Evolutionary conservation across 30 jellyfish, hydroid and myxozoan genomes (phyloP).

Genomic region (Hydractinia echinata): DNA sequence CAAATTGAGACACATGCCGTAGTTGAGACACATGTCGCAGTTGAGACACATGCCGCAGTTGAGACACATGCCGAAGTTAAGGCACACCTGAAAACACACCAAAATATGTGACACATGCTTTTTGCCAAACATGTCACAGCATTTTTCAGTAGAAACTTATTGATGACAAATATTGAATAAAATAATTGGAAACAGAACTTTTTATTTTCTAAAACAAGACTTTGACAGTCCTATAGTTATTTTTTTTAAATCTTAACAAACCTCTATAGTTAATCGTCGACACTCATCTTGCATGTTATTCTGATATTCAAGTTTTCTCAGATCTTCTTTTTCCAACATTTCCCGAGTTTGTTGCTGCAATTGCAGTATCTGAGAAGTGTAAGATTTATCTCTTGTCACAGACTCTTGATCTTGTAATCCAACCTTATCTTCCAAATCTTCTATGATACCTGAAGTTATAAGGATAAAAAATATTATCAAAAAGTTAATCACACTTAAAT

Average conservation of each 20-base stretch:
- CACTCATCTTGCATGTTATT: too few relatives aligned
- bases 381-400: conserved; percentile 44
- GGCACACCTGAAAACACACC: too few relatives aligned
- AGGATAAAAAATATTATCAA: neutral
- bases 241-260: too few relatives aligned
- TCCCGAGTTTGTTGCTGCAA: conserved; percentile 44
- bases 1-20: neutral
- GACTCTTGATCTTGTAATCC: conserved; percentile 44
- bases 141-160: too few relatives aligned
- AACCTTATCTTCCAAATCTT: conserved; percentile 70
- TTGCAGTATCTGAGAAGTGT: conserved; percentile 32
- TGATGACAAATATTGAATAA: too few relatives aligned
- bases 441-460: conserved; percentile 43
- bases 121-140: too few relatives aligned
- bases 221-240: too few relatives aligned
- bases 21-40: neutral
- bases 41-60: neutral
- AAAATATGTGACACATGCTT: too few relatives aligned
- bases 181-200: too few relatives aligned
- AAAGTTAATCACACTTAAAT: neutral
- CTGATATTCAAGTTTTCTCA: conserved; percentile 33
- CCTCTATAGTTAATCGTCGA: too few relatives aligned
- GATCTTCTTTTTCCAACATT: conserved; percentile 31
- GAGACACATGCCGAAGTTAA: too few relatives aligned
- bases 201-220: too few relatives aligned